Base-by-base conservation (phyloP, 2,113 vertebrate species). In the Piliocolobus tephrosceles region DNA sequence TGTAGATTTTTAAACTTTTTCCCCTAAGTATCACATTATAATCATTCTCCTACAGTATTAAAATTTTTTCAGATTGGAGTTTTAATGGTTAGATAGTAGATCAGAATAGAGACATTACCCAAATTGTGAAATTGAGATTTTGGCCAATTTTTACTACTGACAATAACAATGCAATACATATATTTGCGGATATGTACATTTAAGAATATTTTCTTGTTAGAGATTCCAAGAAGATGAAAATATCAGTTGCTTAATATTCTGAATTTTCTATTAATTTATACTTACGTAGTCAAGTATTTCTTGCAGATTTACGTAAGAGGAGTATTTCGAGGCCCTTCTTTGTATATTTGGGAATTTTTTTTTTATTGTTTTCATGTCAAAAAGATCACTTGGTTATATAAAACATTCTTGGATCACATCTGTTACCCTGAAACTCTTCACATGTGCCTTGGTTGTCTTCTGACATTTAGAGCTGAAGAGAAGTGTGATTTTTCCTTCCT, bases 321-420 rank as follows among this genome's bases (percentile, higher is more conserved):
- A 35, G 16, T 72, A 79, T 20, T 81, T 88, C 68, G 10, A 43
- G 14, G 20, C 30, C 57, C 55, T 40, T n/a, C 55, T 40, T n/a
- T 43, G 52, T 35, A 16, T 85, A 43, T 61, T 27, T 32, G 70
- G 66, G 32, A 30, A 25, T 3, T 6, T 10, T 38, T 10, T 38
- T 91, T 80, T 61, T 75, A 13, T 58, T 66, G 47, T 86, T 93
- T 88, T 87, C 80, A 92, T 87, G 80, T 78, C 79, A 90, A 68
- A 94, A 95, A 87, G 80, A 92, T 92, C 57, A 83, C 75, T 79
- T 40, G 83, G 50, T 4, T n/a, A 25, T 47, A n/a, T 38, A 73
- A n/a, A 68, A 50, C 38, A 45, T 50, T 61, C 75, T 23, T 25
- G 76, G 95, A 64, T 81, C 91, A 23, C 5, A 38, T 38, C 25